Conservation (phyloP, 1,140 invertebrate genomes). For the Heliconius nattereri region DNA sequence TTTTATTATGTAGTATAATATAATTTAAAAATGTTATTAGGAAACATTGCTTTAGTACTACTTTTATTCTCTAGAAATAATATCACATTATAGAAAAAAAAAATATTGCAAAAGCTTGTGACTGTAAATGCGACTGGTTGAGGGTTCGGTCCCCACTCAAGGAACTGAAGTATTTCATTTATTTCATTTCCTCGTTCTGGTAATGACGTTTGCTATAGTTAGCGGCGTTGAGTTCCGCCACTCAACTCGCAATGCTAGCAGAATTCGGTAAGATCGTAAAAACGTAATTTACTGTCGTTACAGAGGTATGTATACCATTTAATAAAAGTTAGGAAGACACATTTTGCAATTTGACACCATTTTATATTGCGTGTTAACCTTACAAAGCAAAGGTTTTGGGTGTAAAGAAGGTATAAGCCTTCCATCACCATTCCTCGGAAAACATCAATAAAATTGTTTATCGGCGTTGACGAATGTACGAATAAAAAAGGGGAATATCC, state of each 20-base stretch:
- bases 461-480: slow-evolving; percentile 46
- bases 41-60: neutral
- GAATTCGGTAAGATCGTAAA: too few relatives aligned
- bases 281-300: neutral
- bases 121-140: too few relatives aligned
- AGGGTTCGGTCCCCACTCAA: too few relatives aligned
- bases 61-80: neutral
- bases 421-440: slow-evolving; percentile 11
- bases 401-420: slow-evolving; percentile 18
- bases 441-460: slow-evolving; percentile 63
- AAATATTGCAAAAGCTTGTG: too few relatives aligned
- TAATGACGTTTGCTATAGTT: too few relatives aligned
- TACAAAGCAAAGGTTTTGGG: neutral
- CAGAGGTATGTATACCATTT: neutral
- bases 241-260: too few relatives aligned
- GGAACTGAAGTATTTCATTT: too few relatives aligned
- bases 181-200: too few relatives aligned
- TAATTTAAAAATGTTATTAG: neutral
- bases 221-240: too few relatives aligned
- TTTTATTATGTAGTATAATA: neutral
- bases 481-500: slow-evolving; percentile 58
- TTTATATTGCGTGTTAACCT: neutral
- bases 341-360: neutral
- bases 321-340: neutral
- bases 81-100: neutral